Conservation (phyloP, 2,888 invertebrate species). For the Andrena praecox region DNA sequence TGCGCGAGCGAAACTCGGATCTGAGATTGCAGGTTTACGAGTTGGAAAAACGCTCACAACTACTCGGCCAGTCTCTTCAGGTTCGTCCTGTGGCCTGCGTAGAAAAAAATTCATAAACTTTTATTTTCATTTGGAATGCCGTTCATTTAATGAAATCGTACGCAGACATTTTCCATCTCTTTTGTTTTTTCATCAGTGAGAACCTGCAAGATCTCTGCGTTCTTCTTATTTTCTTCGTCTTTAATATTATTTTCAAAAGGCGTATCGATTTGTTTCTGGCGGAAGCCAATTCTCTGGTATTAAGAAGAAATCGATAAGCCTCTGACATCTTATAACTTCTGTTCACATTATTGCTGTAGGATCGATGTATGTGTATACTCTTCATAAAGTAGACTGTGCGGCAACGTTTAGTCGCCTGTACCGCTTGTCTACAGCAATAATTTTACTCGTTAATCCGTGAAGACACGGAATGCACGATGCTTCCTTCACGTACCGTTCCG, state of each 20-base stretch:
- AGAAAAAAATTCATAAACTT: constrained; percentile 73
- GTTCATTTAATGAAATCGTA: constrained; percentile 66
- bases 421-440: constrained; percentile 45
- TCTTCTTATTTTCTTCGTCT: constrained; percentile 60
- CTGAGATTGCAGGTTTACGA: constrained; percentile 85
- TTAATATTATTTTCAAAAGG: constrained; percentile 41
- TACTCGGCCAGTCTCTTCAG: constrained; percentile 84
- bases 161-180: constrained; percentile 61
- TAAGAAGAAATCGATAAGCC: constrained; percentile 41
- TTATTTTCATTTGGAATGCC: constrained; percentile 80
- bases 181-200: constrained; percentile 70
- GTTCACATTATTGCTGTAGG: constrained; percentile 37
- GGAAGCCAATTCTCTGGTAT: not conserved
- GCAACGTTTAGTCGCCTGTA: constrained; percentile 16
- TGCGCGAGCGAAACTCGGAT: constrained; percentile 84
- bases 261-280: constrained; percentile 51
- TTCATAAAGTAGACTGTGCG: not conserved
- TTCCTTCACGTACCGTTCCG: constrained; percentile 44
- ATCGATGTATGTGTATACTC: not conserved
- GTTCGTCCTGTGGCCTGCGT: constrained; percentile 84
- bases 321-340: constrained; percentile 30
- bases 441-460: constrained; percentile 45
- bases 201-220: constrained; percentile 75
- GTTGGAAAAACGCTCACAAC: constrained; percentile 85
- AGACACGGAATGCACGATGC: constrained; percentile 58